A percentile compares a stretch with the other conserved stretches of the same genome.
These are phyloP conservation scores for Eumaeus atala DNA, from an alignment of 1,140 invertebrate species.

Conservation along the genomic window DNA sequence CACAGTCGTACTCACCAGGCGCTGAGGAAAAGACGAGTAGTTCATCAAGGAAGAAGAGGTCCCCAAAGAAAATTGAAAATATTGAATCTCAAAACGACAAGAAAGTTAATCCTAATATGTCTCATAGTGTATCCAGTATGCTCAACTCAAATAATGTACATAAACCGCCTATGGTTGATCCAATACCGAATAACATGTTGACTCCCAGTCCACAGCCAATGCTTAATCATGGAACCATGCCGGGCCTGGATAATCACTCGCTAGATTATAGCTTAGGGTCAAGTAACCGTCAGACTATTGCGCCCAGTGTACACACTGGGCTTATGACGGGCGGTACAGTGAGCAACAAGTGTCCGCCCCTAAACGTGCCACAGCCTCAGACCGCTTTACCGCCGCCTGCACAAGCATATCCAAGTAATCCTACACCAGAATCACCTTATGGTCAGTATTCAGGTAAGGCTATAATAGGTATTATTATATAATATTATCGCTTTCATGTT, in stretches of 20 bases:
- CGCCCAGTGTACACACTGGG: conserved; percentile 3
- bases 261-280: conserved; percentile 18
- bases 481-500: no score
- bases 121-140: conserved; percentile 61
- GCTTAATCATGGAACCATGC: conserved; percentile 17
- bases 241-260: conserved; percentile 27
- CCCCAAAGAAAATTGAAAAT: conserved; percentile 37
- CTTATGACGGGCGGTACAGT: conserved; percentile 11
- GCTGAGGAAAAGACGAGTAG: conserved; percentile 48
- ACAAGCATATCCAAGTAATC: conserved; percentile 30
- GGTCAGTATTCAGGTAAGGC: conserved; percentile 57
- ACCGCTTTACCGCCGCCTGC: conserved; percentile 22
- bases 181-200: conserved; percentile 7
- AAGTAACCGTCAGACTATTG: conserved; percentile 13
- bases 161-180: conserved; percentile 31
- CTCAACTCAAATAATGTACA: conserved; percentile 34
- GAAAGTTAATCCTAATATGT: conserved; percentile 38
- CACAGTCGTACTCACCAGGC: conserved; percentile 62
- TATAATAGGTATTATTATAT: not conserved
- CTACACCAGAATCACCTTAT: conserved; percentile 41
- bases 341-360: conserved; percentile 8
- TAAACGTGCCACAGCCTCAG: conserved; percentile 18
- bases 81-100: conserved; percentile 44
- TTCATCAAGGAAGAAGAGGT: conserved; percentile 65
- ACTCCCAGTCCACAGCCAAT: conserved; percentile 8